Evolutionary conservation across 2,888 invertebrate species (phyloP), one percentile per base, ranked within the genome.

Genomic region (Microctonus aethiopoides): DNA sequence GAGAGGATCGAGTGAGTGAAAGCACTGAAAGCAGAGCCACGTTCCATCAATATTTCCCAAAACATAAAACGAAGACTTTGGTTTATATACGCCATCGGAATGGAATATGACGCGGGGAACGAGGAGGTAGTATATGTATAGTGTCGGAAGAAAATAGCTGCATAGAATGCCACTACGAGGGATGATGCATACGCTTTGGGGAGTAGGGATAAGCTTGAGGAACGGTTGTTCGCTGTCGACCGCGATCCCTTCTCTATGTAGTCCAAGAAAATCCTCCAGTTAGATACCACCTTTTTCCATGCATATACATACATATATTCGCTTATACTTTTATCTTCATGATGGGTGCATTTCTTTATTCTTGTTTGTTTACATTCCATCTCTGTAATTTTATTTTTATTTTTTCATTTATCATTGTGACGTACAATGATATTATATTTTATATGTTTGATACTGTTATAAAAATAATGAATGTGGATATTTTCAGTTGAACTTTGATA

Each of bases 11-110:
- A 68, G 70, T 73, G 76, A 60, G 72, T 67, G 66, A 66, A 74
- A 71, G 59, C 71, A 6, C 68, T 22, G 52, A 74, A 75, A 74
- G 74, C 64, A 72, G 46, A 46, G 74, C 78, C 81, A 81, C 81
- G 81, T 81, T 70, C 75, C 70, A 68, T 72, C 80, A 77, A 81
- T 81, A 81, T 80, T 76, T 81, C 78, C 74, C 73, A 73, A 76
- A 75, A 76, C 75, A 77, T 77, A 77, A 78, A 81, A 75, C 75
- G 78, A 75, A 72, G 76, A 78, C 75, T 71, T 75, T 75, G 74
- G 39, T 67, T 62, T 54, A 46, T 46, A 77, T 78, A 77, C 78
- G 76, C 74, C 69, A 61, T 68, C 68, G 69, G 79, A 80, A 80
- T 79, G 77, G 80, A 79, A 81, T 80, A 81, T 76, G 74, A 77